phyloP scores from a whole-genome alignment of 1,140 invertebrate species.

The Conopomorpha cramerella region DNA sequence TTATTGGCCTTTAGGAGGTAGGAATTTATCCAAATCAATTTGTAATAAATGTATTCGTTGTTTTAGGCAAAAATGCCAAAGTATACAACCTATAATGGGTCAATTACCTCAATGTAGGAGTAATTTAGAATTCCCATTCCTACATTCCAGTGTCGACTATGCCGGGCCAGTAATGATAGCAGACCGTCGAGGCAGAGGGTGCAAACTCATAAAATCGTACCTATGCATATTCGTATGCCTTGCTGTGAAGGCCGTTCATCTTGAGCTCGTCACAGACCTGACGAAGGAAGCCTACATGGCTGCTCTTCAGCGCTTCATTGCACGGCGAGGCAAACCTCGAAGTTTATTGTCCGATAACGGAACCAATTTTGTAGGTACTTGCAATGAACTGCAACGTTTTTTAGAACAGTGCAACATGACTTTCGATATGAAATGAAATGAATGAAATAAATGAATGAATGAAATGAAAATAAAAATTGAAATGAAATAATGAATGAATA shows the following conservation, averaged over 20 bases:
- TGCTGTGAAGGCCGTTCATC: conserved; percentile 16
- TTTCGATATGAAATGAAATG: too few species aligned
- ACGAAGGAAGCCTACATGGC: conserved; percentile 13
- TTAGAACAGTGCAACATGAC: too few species aligned
- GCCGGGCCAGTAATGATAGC: conserved; percentile 12
- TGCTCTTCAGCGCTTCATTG: conserved; percentile 11
- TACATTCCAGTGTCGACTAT: conserved; percentile 16
- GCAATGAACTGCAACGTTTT: conserved; percentile 9
- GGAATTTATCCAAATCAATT: too few species aligned
- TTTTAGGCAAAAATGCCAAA: too few species aligned
- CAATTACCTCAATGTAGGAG: not conserved
- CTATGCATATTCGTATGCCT: conserved; percentile 16
- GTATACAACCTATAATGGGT: conserved; percentile 2
- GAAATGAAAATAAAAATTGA: too few species aligned
- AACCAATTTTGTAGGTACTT: conserved; percentile 10
- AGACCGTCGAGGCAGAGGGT: conserved; percentile 3
- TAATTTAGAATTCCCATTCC: conserved; percentile 12
- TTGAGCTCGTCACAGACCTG: conserved; percentile 19
- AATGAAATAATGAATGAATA: too few species aligned
- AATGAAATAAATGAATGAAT: too few species aligned
- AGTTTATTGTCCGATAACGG: conserved; percentile 12
- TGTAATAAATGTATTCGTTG: conserved; percentile 1
- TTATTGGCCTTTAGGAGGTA: too few species aligned
- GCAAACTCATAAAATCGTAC: conserved; percentile 11
- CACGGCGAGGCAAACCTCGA: conserved; percentile 12